Conservation (phyloP, 30 jellyfish, hydroid and myxozoan species). For the Turritopsis rubra region DNA sequence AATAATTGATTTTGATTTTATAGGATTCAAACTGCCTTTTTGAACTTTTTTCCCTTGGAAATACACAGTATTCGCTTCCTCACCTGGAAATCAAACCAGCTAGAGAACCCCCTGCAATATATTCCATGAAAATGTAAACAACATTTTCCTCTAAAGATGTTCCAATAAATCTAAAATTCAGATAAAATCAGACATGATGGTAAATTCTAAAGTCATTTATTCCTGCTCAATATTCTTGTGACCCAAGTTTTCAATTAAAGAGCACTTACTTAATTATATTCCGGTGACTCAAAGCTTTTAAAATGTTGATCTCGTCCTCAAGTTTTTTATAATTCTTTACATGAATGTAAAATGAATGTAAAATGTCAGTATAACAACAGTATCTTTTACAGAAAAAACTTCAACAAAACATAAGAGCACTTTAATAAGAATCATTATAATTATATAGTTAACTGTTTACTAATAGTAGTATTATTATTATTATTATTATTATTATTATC, state of each 20-base stretch:
- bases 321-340: slow-evolving; percentile 44
- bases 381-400: neutral
- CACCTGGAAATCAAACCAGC: slow-evolving; percentile 59
- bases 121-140: slow-evolving; percentile 78
- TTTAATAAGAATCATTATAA: no score
- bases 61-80: neutral
- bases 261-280: slow-evolving; percentile 54
- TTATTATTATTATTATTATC: no score
- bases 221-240: no score
- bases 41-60: no score
- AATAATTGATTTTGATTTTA: no score
- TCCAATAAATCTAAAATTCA: slow-evolving; percentile 62
- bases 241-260: no score
- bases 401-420: no score
- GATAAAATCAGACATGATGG: neutral
- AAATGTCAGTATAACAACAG: no score
- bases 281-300: slow-evolving; percentile 54
- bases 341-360: neutral
- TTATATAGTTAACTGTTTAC: no score
- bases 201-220: no score
- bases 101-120: slow-evolving; percentile 83
- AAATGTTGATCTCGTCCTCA: slow-evolving; percentile 57
- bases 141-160: slow-evolving; percentile 52
- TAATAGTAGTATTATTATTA: no score
- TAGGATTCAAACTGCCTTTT: no score